Conservation (phyloP, 2,113 vertebrate species). For the Emydura subglobosa region DNA sequence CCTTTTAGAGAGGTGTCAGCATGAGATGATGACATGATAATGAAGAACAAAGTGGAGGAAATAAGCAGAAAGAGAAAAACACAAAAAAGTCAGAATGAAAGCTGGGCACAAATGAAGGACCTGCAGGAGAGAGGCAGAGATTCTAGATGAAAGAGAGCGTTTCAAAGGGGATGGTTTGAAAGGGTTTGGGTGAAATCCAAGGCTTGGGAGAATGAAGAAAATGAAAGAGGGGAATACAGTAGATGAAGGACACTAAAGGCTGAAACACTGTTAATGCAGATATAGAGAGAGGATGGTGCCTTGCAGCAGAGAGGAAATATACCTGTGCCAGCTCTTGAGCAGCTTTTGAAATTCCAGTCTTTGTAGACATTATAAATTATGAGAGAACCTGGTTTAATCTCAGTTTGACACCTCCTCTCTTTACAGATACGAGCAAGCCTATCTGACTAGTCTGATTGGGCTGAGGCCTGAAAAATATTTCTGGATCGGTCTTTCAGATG, state of each 20-base stretch:
- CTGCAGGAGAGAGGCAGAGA: background rate
- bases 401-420: background rate
- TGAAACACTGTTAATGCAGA: background rate
- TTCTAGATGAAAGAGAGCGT: background rate
- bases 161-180: background rate
- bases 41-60: background rate
- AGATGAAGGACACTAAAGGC: background rate
- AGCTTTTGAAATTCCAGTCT: background rate
- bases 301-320: background rate
- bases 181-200: background rate
- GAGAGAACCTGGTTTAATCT: background rate
- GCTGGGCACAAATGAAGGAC: background rate
- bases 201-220: background rate
- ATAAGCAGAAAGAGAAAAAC: background rate
- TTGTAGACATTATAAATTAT: background rate
- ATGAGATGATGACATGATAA: background rate
- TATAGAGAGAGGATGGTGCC: background rate
- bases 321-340: background rate
- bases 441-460: conserved; percentile 89
- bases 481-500: conserved; percentile 90
- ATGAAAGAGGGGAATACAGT: background rate
- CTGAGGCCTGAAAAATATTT: conserved; percentile 91
- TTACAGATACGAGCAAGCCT: conserved; percentile 92
- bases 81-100: background rate
- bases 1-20: background rate